Evolutionary conservation across 2,113 vertebrate species (phyloP), one percentile per base, ranked within the genome.

Genomic region (Ploceus nigricollis): DNA sequence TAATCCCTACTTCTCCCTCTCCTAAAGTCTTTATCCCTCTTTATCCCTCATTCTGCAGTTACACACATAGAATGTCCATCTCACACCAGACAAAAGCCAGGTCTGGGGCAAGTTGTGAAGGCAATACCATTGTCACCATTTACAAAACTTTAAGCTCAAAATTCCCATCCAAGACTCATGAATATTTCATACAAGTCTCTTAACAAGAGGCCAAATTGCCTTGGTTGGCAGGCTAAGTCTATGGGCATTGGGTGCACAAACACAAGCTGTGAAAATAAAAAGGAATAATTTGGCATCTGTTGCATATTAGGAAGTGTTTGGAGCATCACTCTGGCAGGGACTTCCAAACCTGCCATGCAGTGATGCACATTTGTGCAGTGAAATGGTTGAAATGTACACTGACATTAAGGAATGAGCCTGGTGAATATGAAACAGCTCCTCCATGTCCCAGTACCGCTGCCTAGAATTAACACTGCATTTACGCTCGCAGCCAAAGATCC

Each of bases 191-290:
- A 25, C 16, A 39, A 92, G 25, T 69, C 42, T 54, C 73, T 94
- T 92, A 86, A 95, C 44, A 89, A 93, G 90, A 89, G 80, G 70
- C 87, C 86, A 95, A 95, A 96, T 82, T 92, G 96, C 89, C 92
- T 91, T 33, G 51, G 86, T 81, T 94, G 96, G 91, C 94, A 95
- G 53, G 53, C 81, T 73, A 95, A 30, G 73, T 70, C 82, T 75
- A 70, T 30, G 91, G 94, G 95, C 92, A 89, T 1, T 75, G 93
- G 84, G 57, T 93, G 71, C 87, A 94, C 63, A 94, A 96, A 95
- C 89, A 95, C 95, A 97, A 95, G 90, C 95, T 96, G 95, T 86
- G 91, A 90, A 96, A 97, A 96, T 93, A 94, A 96, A 88, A 95
- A 95, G 93, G 61, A 93, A 83, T 89, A 82, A 96, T 95, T 94